Conservation (phyloP, 2,888 invertebrate species). For the Rotaria socialis region DNA sequence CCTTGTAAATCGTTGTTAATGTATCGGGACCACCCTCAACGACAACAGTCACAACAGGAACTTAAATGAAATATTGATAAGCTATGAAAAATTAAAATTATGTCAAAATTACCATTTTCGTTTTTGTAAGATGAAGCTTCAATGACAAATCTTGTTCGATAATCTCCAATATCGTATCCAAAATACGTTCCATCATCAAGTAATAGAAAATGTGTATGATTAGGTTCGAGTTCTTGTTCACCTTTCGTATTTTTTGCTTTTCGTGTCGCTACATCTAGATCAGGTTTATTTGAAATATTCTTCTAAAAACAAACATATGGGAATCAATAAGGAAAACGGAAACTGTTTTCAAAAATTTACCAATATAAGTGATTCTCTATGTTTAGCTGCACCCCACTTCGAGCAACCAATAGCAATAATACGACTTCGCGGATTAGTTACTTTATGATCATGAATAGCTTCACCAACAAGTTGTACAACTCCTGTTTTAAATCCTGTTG, state of each 20-base stretch:
- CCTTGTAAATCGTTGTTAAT: not conserved
- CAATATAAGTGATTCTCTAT: slow-evolving; percentile 29
- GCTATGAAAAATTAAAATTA: no score
- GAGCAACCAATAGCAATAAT: slow-evolving; percentile 45
- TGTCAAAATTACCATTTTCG: not conserved
- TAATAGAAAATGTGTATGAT: slow-evolving; percentile 27
- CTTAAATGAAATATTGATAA: not conserved
- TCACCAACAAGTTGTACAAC: slow-evolving; percentile 60
- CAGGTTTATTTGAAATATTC: not conserved
- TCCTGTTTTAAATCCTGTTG: slow-evolving; percentile 58
- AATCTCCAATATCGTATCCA: not conserved
- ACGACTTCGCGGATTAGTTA: not conserved
- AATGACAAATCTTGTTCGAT: slow-evolving; percentile 21
- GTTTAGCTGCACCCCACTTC: slow-evolving; percentile 46
- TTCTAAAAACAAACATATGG: not conserved
- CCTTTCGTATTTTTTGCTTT: not conserved
- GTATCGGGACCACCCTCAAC: slow-evolving; percentile 29
- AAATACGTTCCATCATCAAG: slow-evolving; percentile 18
- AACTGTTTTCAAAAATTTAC: not conserved
- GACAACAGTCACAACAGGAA: not conserved
- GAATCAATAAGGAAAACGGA: not conserved
- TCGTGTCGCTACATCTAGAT: not conserved
- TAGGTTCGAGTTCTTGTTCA: not conserved
- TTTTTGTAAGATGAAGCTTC: not conserved
- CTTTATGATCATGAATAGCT: slow-evolving; percentile 55